Percentiles rank a stretch among this genome's conserved stretches.
Conservation (phyloP, 2,888 invertebrate species). For the Melinaea menophilus region DNA sequence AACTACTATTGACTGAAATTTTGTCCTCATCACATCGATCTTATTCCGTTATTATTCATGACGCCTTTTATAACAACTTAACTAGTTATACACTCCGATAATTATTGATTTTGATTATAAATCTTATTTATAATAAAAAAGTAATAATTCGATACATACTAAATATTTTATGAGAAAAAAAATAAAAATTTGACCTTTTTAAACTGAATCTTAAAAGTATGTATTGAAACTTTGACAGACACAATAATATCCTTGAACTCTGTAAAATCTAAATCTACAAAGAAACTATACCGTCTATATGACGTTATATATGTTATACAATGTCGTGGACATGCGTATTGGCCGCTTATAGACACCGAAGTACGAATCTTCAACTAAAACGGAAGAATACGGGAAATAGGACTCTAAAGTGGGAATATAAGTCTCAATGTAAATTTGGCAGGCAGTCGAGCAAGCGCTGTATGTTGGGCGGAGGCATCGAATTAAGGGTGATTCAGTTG, state of each 20-base stretch:
- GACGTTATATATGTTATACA: slow-evolving; percentile 63
- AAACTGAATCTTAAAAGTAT: slow-evolving; percentile 10
- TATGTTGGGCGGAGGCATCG: slow-evolving; percentile 76
- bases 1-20: slow-evolving; percentile 1
- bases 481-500: slow-evolving; percentile 74
- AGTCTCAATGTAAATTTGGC: slow-evolving; percentile 41
- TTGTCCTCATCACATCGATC: background rate
- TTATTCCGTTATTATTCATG: background rate
- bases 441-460: slow-evolving; percentile 67
- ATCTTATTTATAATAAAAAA: too few relatives aligned
- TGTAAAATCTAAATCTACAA: slow-evolving; percentile 71
- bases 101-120: background rate
- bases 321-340: slow-evolving; percentile 76
- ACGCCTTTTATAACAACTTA: too few relatives aligned
- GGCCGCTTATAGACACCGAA: slow-evolving; percentile 69
- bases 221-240: slow-evolving; percentile 59
- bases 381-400: slow-evolving; percentile 39
- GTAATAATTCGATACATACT: background rate
- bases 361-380: slow-evolving; percentile 70
- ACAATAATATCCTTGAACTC: slow-evolving; percentile 74
- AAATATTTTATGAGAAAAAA: background rate
- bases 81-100: background rate
- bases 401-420: slow-evolving; percentile 39
- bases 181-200: slow-evolving; percentile 8
- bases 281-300: slow-evolving; percentile 72